Evolutionary conservation across 2,888 invertebrate genomes (phyloP).

Genomic region (Sipha maydis): DNA sequence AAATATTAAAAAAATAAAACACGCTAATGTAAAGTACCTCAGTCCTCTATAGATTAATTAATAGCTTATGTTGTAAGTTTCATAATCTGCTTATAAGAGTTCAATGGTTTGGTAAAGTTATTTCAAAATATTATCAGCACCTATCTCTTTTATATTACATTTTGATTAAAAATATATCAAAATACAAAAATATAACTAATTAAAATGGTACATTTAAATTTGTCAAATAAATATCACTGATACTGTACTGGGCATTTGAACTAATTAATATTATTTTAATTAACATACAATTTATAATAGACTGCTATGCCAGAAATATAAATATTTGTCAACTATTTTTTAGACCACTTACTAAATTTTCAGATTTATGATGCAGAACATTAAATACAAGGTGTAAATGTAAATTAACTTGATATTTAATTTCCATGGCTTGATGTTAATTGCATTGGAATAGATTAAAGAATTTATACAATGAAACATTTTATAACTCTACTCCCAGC

Average conservation of each 20-base stretch:
- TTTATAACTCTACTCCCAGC: not conserved
- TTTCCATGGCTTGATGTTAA: not conserved
- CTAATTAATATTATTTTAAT: not conserved
- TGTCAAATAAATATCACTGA: not conserved
- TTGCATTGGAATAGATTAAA: constrained; percentile 3
- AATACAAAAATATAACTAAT: not conserved
- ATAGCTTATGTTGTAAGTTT: not conserved
- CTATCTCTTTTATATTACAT: not conserved
- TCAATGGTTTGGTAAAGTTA: not conserved
- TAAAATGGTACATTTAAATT: not conserved
- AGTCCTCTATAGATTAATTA: not conserved
- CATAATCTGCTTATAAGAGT: not conserved
- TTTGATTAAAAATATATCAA: not conserved
- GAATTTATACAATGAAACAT: not conserved
- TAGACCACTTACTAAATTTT: not conserved
- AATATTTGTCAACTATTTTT: not conserved
- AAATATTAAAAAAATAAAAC: constrained; percentile 46
- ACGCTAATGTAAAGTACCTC: not conserved
- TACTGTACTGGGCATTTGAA: not conserved
- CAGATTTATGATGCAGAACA: not conserved
- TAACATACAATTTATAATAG: not conserved
- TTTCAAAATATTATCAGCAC: not conserved
- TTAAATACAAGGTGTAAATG: constrained; percentile 8
- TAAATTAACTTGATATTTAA: not conserved
- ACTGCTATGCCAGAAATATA: not conserved